Conservation (phyloP, 2,797 vertebrate species). For the Delichon dasypus region DNA sequence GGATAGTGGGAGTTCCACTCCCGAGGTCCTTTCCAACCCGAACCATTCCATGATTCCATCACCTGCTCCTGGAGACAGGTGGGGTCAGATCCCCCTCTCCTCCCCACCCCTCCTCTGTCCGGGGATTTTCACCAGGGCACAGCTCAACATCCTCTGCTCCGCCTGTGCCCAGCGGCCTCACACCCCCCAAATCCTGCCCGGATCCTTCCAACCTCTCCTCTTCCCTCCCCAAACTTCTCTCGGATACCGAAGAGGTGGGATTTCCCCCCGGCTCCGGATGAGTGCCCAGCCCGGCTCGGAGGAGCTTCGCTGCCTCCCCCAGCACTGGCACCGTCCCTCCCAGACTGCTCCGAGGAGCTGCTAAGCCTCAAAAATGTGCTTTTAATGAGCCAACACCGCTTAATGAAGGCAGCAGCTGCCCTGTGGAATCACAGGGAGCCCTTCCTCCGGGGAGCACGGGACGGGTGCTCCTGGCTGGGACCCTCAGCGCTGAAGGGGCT, state of each 20-base stretch:
- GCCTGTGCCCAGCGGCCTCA: rapidly evolving
- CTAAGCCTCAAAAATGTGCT: slow-evolving; percentile 61
- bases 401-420: neutral
- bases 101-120: neutral
- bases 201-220: neutral
- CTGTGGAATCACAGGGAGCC: neutral
- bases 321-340: neutral
- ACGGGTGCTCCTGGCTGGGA: neutral
- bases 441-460: rapidly evolving
- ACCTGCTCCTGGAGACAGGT: neutral
- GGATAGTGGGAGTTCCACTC: neutral
- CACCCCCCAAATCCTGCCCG: neutral
- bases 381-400: slow-evolving; percentile 27
- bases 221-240: rapidly evolving
- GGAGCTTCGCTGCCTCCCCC: neutral
- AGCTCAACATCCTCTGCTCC: rapidly evolving
- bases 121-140: neutral
- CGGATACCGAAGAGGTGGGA: rapidly evolving
- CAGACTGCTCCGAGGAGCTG: neutral
- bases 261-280: rapidly evolving
- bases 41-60: neutral
- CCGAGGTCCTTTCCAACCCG: neutral
- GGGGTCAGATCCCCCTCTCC: neutral
- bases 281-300: rapidly evolving
- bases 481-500: neutral